Base-by-base conservation (phyloP, 2,797 vertebrate genomes). In the Parotocinclus haroldoi region DNA sequence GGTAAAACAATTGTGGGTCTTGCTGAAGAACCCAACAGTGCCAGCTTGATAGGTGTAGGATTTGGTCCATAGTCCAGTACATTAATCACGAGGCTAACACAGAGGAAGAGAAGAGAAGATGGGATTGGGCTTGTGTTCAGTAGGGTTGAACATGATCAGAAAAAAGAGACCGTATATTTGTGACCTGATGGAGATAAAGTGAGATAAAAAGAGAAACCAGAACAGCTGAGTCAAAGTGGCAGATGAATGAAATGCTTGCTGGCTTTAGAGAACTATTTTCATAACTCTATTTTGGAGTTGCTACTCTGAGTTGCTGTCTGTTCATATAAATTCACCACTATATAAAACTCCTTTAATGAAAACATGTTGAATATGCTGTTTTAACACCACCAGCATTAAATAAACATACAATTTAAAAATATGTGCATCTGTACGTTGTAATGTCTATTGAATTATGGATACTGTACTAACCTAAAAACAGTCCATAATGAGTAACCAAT, bases 191-290 rank as follows among this genome's bases (percentile, higher is more conserved):
- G 46, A 73, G 12, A 61, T 36, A 73, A 37, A 58, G 45, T 37
- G 54, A 66, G 56, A 72, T 51, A 46, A 59, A 63, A 60, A 59
- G 66, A 67, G 63, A 69, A 18, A 18, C 12, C 5, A 61, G 63
- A 63, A 66, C 73, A 73, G 70, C 70, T 73, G 76, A 40, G 37
- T 9, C 51, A 16, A 46, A 56, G 19, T 44, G 52, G 44, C 46
- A 27, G 59, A 72, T 38, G 40, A 53, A 52, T 70, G 70, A 71
- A 72, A 78, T 73, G 67, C 73, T 72, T 67, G 19, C 50, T 64
- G 76, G 69, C 63, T 72, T 75, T 72, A 63, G 48, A 39, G 59
- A 62, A 62, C 73, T 78, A 78, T 78, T 78, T 78, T 48, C 61
- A 73, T 60, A 53, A 65, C 48, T 75, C 73, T 78, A 75, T 78